Evolutionary conservation across 2,797 vertebrate genomes (phyloP), one percentile per base, ranked within the genome.

Genomic region (Poliocrania exsul): DNA sequence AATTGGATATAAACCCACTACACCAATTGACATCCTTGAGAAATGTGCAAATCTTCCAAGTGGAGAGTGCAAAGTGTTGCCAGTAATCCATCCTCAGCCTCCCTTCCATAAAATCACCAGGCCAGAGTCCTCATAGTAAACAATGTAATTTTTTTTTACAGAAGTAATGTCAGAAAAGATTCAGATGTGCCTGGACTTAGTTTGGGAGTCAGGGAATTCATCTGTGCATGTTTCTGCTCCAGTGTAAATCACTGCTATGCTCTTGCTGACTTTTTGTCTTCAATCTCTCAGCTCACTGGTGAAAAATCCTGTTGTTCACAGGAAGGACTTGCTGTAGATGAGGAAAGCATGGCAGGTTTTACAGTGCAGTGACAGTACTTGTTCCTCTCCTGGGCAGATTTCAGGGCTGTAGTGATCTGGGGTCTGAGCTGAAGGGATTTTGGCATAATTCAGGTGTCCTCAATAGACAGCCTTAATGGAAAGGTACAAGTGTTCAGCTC

Each of bases 21-120:
- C 40, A 37, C 14, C 9, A 5, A 78, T 62, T 3, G 10, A 29
- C 33, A 53, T 0, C 0, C 1, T 2, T 60, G 56, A 77, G 33
- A 74, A 90, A 73, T 35, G 37, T 25, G 4, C 17, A 50, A 3
- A 25, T 83, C 38, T 69, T 83, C 56, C 33, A 51, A 91, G 23
- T 1, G 10, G 49, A 69, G 61, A 67, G 42, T 20, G 33, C 51
- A 47, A 46, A 75, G 37, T 38, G 33, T 31, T 80, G 60, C 38
- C 8, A 23, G 13, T 31, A 70, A 60, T 62, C 28, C 25, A 47
- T 75, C 56, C 38, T 79, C 54, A 42, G 40, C 47, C 64, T 53
- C 24, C 26, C 64, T 53, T 50, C 33, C 60, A 14, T 89, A 60
- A 72, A 87, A 53, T 53, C 24, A n/a, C 8, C 33, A 2, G 20